These are phyloP conservation scores for Ataeniobius toweri DNA, from an alignment of 2,797 vertebrate genomes.

Conservation along the genomic window DNA sequence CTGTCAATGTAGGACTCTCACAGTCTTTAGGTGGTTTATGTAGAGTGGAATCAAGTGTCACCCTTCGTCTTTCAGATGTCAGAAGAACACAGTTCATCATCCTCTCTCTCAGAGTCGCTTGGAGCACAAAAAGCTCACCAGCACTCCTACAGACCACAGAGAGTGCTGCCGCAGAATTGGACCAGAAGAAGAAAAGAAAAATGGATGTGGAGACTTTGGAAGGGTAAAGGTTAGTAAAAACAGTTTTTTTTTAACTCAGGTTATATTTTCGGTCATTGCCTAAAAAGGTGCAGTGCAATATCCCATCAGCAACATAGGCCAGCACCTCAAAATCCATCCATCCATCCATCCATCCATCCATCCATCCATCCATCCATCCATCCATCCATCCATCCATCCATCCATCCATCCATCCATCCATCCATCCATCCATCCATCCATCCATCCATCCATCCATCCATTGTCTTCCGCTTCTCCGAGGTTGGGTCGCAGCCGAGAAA, in stretches of 20 bases:
- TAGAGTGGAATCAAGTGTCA: not conserved
- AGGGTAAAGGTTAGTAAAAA: conserved; percentile 49
- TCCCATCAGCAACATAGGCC: no score
- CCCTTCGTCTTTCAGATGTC: conserved; percentile 61
- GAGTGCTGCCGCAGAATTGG: conserved; percentile 19
- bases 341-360: no score
- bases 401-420: no score
- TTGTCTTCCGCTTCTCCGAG: no score
- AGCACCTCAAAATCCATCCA: no score
- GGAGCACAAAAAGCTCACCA: conserved; percentile 10
- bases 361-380: no score
- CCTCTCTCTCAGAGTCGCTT: conserved; percentile 35
- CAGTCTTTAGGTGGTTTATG: not conserved
- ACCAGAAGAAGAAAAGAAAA: conserved; percentile 22
- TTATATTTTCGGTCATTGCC: not conserved
- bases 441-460: no score
- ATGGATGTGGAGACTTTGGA: conserved; percentile 21
- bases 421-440: no score
- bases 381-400: no score
- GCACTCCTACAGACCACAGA: conserved; percentile 29
- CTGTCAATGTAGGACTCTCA: not conserved
- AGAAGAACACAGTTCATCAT: conserved; percentile 43
- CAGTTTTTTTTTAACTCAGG: not conserved
- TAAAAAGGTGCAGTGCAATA: no score
- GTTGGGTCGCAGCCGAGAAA: no score